A percentile compares a stretch with the other conserved stretches of the same genome.
These are phyloP conservation scores for Teleopsis dalmanni DNA, from an alignment of 1,140 invertebrate species.

Conservation along the genomic window DNA sequence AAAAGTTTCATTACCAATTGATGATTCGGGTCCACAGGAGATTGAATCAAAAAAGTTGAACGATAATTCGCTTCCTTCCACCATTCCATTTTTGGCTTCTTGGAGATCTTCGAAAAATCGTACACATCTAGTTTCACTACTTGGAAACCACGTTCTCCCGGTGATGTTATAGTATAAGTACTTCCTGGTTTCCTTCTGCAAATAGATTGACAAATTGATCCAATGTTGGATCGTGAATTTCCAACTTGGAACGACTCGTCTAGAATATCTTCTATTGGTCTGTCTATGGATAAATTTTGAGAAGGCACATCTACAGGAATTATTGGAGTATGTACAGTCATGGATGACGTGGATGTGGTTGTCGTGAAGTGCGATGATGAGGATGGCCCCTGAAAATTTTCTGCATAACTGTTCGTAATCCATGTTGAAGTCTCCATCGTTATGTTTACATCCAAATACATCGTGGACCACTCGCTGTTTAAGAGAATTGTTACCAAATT, in stretches of 20 bases:
- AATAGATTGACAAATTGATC: constrained; percentile 12
- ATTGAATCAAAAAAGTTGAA: constrained; percentile 10
- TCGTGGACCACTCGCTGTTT: constrained; percentile 9
- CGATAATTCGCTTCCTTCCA: constrained; percentile 13
- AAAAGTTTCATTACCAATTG: constrained; percentile 7
- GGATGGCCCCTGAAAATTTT: constrained; percentile 10
- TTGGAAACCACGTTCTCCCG: constrained; percentile 12
- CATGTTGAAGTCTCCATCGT: constrained; percentile 7
- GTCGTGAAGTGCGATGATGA: constrained; percentile 6
- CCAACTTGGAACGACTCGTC: constrained; percentile 11
- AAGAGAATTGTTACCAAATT: constrained; percentile 2
- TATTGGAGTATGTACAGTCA: constrained; percentile 11
- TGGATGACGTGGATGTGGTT: constrained; percentile 11
- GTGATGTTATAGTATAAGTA: too few species aligned
- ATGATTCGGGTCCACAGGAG: constrained; percentile 6
- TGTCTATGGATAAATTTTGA: neutral
- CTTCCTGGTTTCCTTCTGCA: too few species aligned
- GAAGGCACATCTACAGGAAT: constrained; percentile 10
- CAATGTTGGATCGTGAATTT: constrained; percentile 11
- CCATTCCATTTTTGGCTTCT: too few species aligned
- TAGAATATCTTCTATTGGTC: constrained; percentile 4
- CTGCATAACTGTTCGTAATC: constrained; percentile 4
- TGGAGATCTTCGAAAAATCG: constrained; percentile 12
- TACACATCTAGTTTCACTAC: constrained; percentile 15
- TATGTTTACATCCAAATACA: constrained; percentile 4